These are phyloP conservation scores for Rhagophthalmus giganteus DNA, from an alignment of 2,888 invertebrate genomes.

Conservation along the genomic window DNA sequence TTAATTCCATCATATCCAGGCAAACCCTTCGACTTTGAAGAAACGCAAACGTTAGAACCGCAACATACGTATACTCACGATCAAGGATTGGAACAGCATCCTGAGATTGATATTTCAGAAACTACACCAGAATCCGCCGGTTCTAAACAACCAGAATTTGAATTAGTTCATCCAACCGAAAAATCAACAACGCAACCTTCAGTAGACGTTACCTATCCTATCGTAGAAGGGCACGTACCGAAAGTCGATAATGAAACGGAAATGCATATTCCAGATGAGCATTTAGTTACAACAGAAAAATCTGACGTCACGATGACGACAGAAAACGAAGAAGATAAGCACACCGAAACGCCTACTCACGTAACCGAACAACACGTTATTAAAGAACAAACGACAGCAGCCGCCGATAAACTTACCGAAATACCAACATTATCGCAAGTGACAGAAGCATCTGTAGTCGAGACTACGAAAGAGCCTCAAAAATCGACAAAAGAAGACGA, in stretches of 20 bases:
- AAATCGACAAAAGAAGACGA: background rate
- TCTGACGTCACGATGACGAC: background rate
- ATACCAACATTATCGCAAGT: background rate
- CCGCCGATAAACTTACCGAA: too few relatives aligned
- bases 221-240: constrained; percentile 6
- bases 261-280: background rate
- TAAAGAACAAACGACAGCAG: background rate
- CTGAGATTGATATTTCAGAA: background rate
- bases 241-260: constrained; percentile 4
- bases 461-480: constrained; percentile 1
- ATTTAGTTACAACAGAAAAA: background rate
- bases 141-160: too few relatives aligned
- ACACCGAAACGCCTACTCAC: background rate
- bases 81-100: background rate
- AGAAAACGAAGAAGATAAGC: background rate
- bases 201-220: too few relatives aligned
- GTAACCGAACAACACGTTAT: background rate
- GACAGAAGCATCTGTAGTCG: background rate
- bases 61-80: constrained; percentile 5
- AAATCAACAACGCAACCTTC: background rate
- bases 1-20: background rate
- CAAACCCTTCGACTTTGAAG: background rate
- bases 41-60: background rate
- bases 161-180: too few relatives aligned
- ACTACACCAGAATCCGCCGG: background rate